Conservation (phyloP, 35 echinoderm and acorn worm genomes). For the Strongylocentrotus purpuratus region DNA sequence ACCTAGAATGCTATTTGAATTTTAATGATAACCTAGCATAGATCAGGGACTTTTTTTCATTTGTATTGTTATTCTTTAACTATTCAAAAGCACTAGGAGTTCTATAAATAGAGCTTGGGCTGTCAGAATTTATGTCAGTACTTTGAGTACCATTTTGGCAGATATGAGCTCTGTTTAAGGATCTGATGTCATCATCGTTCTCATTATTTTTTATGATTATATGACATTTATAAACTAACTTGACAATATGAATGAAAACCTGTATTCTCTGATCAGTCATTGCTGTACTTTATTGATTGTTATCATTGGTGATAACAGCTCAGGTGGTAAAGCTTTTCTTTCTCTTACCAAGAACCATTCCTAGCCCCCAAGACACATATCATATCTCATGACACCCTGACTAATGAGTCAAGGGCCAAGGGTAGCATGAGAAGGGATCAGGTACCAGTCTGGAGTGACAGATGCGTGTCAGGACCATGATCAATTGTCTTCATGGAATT, state of each 20-base stretch:
- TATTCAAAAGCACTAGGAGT: too few relatives aligned
- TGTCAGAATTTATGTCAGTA: too few relatives aligned
- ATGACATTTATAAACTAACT: background rate
- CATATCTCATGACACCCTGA: conserved; percentile 20
- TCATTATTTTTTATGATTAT: too few relatives aligned
- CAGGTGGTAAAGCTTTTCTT: background rate
- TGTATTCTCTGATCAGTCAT: background rate
- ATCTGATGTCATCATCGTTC: background rate
- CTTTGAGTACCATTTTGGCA: background rate
- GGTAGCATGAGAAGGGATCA: conserved; percentile 1
- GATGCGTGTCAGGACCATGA: background rate
- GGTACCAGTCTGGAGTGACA: background rate
- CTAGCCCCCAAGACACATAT: background rate
- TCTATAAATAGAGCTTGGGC: too few relatives aligned
- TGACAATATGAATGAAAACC: background rate
- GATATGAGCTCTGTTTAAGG: background rate
- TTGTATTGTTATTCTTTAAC: too few relatives aligned
- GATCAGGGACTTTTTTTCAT: background rate
- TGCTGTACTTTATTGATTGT: background rate
- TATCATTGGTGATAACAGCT: conserved; percentile 6
- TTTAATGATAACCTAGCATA: background rate
- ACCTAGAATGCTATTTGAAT: background rate
- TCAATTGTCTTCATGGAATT: conserved; percentile 12
- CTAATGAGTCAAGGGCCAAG: conserved; percentile 45
- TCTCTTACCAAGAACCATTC: background rate